Base-by-base conservation (phyloP, 1,140 invertebrate species). In the Arctopsyche grandis region DNA sequence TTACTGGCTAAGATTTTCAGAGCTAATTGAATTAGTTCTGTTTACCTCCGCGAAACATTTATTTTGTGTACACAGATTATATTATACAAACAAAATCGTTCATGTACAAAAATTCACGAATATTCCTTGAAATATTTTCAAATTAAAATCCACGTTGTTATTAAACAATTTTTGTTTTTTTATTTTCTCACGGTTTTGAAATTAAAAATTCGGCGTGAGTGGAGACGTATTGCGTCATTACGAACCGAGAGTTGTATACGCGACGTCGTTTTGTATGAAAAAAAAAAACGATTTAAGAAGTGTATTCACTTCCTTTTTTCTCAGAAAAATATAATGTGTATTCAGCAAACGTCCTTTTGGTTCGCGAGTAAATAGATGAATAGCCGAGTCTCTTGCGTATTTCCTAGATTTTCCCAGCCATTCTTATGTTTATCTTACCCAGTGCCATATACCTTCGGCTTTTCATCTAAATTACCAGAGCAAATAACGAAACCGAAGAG, bases 321-420 rank as follows among this genome's bases (percentile, higher is more conserved):
- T 5, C 9, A 9, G 21, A 60, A 19, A 60, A 22, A 60, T 21
- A 60, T 21, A 60, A 60, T 16, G 58, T 22, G 58, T 60, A 60
- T 60, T 52, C 58, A 21, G 58, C 21, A 60, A 60, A 60, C 58
- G 21, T 60, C 21, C 58, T 60, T 60, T 60, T 21, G 21, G 58
- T 60, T 60, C 58, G 21, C 58, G 58, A 60, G 58, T 60, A 60
- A 60, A 60, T 60, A 60, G n/a, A 60, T 60, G 58, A 60, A 60
- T 60, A 22, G 52, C n/a, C 7, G 58, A 60, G 21, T 60, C 58
- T 60, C 58, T 22, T 3, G 58, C 58, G 58, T 21, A 60, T 60
- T 60, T 60, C 58, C 58, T 22, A 22, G 58, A 60, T 60, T 7
- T 60, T 7, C 58, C 58, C 3, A 60, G 14, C 58, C 21, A 60